A percentile compares a stretch with the other conserved stretches of the same genome.
These are phyloP conservation scores for Sepioteuthis lessoniana DNA, from an alignment of 2,888 invertebrate species.

Conservation along the genomic window DNA sequence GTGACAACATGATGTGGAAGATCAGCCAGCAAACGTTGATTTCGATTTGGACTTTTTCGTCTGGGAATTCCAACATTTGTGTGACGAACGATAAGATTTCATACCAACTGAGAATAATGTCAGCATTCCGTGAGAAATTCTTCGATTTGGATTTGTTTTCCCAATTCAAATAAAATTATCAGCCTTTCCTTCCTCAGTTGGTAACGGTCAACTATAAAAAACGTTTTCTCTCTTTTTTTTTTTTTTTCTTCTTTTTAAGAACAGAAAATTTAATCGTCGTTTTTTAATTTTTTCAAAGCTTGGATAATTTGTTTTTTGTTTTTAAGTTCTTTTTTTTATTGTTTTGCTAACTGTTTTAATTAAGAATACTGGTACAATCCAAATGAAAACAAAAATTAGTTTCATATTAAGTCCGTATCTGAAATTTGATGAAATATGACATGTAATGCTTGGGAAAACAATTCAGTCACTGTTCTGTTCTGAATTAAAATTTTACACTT, in stretches of 20 bases:
- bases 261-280: neutral
- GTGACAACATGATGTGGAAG: neutral
- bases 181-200: neutral
- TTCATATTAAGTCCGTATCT: too few relatives aligned
- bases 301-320: neutral
- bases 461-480: neutral
- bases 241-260: too few relatives aligned
- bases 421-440: neutral
- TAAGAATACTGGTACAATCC: neutral
- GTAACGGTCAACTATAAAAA: neutral
- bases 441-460: neutral
- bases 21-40: neutral
- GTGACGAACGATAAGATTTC: neutral
- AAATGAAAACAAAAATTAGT: neutral
- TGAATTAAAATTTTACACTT: neutral
- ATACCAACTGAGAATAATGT: neutral
- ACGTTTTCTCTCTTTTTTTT: neutral
- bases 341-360: neutral
- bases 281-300: neutral
- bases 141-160: neutral
- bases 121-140: neutral
- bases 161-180: neutral
- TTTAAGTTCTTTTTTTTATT: neutral
- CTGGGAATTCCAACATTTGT: neutral
- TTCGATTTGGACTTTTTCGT: neutral